Evolutionary conservation across 2,888 invertebrate species (phyloP), one percentile per base, ranked within the genome.

Genomic region (Heliconius ismenius): DNA sequence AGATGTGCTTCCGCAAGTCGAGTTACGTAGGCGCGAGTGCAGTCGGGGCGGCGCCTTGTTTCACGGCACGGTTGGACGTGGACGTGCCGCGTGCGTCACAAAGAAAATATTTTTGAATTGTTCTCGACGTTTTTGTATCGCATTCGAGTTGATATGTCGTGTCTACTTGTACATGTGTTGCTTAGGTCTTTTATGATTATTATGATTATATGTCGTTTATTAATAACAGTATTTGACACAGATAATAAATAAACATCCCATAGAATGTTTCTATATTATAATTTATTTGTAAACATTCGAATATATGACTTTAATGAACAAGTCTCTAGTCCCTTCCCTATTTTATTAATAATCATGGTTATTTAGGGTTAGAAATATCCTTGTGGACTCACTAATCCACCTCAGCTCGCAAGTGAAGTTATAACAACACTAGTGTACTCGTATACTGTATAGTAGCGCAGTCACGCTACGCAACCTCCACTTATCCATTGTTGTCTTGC

Each of bases 381-480:
- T 77, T 72, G 13, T 77, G 58, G 13, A 39, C 62, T 21, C 60
- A 77, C 39, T 60, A 65, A 74, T 74, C 65, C 60, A 58, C 70
- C n/a, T 69, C 36, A 72, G 83, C 54, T 70, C 70, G 39, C 54
- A 72, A 72, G 86, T 86, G 87, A 87, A 88, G 89, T 86, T 70
- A 83, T 89, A 88, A 86, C 81, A 65, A 60, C 60, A 62, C 26
- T 26, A 65, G 86, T 86, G 86, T 87, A 88, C 88, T 87, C 69
- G 83, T 88, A 87, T 86, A 81, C 39, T 26, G 28, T 49, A 24
- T 60, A 79, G 81, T 81, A 83, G 82, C 81, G 84, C 85, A 81
- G 87, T 88, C 86, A 87, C 88, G 88, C 84, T 87, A 85, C 84
- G 81, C 78, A 84, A 85, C 80, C 74, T 74, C 78, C 67, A 67